These are phyloP conservation scores for Tanypteryx hageni DNA, from an alignment of 2,888 invertebrate species.

Conservation along the genomic window DNA sequence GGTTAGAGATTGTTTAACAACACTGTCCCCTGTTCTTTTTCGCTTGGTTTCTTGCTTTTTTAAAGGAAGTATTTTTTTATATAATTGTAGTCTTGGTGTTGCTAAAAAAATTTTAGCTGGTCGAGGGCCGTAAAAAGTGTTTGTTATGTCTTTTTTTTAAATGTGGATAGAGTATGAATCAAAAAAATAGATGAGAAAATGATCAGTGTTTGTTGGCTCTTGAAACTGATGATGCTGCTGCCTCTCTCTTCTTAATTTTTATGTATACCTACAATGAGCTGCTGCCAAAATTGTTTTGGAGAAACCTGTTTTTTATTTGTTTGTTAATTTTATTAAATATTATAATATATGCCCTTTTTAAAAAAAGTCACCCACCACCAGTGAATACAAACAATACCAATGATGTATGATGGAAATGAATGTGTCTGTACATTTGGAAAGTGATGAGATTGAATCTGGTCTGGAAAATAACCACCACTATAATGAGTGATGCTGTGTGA, in stretches of 20 bases:
- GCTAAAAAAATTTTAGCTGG: conserved; percentile 46
- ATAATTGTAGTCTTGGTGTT: conserved; percentile 62
- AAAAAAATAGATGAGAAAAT: conserved; percentile 63
- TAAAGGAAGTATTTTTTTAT: conserved; percentile 54
- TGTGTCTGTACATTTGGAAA: conserved; percentile 48
- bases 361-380: conserved; percentile 63
- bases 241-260: conserved; percentile 51
- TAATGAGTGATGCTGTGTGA: conserved; percentile 57
- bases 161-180: conserved; percentile 62
- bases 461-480: conserved; percentile 40
- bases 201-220: conserved; percentile 61
- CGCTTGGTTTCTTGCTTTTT: conserved; percentile 63
- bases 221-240: conserved; percentile 60
- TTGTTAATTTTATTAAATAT: conserved; percentile 64
- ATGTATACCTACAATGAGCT: conserved; percentile 59
- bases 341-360: conserved; percentile 60
- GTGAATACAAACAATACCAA: conserved; percentile 61
- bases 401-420: conserved; percentile 62
- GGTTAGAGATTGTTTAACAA: conserved; percentile 53
- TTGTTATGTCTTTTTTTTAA: conserved; percentile 49
- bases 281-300: conserved; percentile 63
- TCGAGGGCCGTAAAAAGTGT: conserved; percentile 50
- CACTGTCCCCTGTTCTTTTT: conserved; percentile 60
- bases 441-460: conserved; percentile 34
- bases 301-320: conserved; percentile 63